These are phyloP conservation scores for Crioceris asparagi DNA, from an alignment of 2,888 invertebrate genomes.

Conservation along the genomic window DNA sequence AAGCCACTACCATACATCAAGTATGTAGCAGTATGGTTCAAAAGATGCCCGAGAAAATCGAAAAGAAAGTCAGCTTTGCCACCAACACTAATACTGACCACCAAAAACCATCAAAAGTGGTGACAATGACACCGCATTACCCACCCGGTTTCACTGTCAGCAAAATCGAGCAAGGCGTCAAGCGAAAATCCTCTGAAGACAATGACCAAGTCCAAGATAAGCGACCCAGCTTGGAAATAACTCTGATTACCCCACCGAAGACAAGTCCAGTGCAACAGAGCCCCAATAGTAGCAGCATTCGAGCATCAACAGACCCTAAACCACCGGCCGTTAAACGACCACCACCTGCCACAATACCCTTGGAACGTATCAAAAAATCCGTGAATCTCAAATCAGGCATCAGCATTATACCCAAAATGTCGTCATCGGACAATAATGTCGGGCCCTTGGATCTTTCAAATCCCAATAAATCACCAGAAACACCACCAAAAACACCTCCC, in stretches of 20 bases:
- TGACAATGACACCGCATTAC: conserved; percentile 19
- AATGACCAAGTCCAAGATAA: conserved; percentile 27
- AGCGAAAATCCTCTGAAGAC: conserved; percentile 29
- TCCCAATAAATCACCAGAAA: conserved; percentile 23
- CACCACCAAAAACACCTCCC: conserved; percentile 29
- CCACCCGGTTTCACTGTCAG: conserved; percentile 37
- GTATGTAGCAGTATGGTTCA: conserved; percentile 30
- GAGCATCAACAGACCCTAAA: conserved; percentile 8
- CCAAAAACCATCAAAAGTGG: no score
- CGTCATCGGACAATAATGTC: conserved; percentile 38
- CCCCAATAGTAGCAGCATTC: no score
- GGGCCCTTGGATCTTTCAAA: conserved; percentile 46
- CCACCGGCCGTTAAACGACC: conserved; percentile 34
- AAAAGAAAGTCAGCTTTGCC: conserved; percentile 18
- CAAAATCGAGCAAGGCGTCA: conserved; percentile 35
- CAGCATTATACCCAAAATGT: conserved; percentile 31
- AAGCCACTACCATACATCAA: conserved; percentile 32
- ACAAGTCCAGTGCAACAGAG: conserved; percentile 14
- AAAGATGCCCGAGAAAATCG: conserved; percentile 13
- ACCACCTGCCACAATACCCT: conserved; percentile 44
- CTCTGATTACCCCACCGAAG: conserved; percentile 30
- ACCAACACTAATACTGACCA: no score
- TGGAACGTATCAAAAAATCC: conserved; percentile 40
- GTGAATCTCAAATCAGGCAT: conserved; percentile 29
- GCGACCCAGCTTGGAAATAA: conserved; percentile 35